Evolutionary conservation across 2,888 invertebrate genomes (phyloP).

Genomic region (Tachina fera): DNA sequence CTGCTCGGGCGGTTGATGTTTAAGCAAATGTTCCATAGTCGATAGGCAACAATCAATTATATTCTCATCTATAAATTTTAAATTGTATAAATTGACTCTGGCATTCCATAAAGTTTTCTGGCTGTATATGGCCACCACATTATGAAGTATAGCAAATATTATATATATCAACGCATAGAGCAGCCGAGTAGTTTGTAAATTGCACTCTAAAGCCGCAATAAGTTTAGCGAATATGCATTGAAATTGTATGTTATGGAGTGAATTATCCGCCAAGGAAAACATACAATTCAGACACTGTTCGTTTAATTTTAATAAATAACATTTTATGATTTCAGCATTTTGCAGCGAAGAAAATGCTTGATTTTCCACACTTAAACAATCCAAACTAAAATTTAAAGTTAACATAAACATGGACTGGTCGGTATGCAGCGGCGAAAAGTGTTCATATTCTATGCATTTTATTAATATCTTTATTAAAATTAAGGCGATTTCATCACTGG

Average conservation of each 20-base stretch:
- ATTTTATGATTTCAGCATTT: conserved; percentile 79
- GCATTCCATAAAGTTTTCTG: conserved; percentile 62
- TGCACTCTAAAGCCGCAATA: conserved; percentile 71
- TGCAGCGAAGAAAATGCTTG: conserved; percentile 69
- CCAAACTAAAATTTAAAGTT: conserved; percentile 80
- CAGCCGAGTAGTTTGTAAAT: conserved; percentile 68
- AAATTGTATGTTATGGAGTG: conserved; percentile 76
- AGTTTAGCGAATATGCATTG: conserved; percentile 76
- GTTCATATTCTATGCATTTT: conserved; percentile 79
- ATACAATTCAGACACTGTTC: conserved; percentile 80
- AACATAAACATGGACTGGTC: conserved; percentile 78
- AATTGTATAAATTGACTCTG: conserved; percentile 64
- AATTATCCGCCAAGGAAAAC: conserved; percentile 75
- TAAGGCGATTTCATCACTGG: conserved; percentile 80
- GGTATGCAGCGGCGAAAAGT: conserved; percentile 74
- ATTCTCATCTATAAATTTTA: conserved; percentile 77
- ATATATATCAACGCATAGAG: conserved; percentile 78
- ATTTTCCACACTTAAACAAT: conserved; percentile 75
- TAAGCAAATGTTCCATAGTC: conserved; percentile 74
- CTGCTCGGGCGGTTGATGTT: conserved; percentile 53
- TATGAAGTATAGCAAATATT: conserved; percentile 80
- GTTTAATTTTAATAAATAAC: conserved; percentile 78
- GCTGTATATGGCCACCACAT: conserved; percentile 74
- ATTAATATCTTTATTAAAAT: conserved; percentile 79
- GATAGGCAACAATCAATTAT: conserved; percentile 77